Conservation (phyloP, 2,888 invertebrate species). For the Dorcus parallelipipedus region DNA sequence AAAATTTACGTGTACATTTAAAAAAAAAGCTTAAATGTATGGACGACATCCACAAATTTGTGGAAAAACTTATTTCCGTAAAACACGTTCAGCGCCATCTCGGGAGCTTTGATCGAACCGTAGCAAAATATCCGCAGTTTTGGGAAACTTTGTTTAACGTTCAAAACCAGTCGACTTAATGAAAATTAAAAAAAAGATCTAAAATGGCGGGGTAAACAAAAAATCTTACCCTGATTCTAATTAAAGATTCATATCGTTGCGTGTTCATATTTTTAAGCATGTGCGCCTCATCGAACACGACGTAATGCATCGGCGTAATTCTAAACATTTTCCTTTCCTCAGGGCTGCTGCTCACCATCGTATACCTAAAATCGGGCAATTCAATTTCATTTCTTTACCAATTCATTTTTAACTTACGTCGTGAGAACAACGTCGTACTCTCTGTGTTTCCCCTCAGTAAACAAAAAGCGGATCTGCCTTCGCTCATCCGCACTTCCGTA, state of each 20-base stretch:
- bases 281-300: constrained; percentile 95
- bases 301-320: constrained; percentile 85
- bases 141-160: not conserved
- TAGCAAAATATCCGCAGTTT: no score
- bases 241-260: constrained; percentile 81
- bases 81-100: no score
- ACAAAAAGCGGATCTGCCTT: constrained; percentile 69
- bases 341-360: constrained; percentile 79
- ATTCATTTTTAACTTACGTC: constrained; percentile 59
- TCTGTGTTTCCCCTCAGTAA: constrained; percentile 67
- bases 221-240: constrained; percentile 63
- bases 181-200: not conserved
- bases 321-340: constrained; percentile 91
- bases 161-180: no score
- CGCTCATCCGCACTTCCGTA: constrained; percentile 87
- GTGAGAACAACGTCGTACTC: constrained; percentile 83
- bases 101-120: no score
- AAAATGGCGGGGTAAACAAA: not conserved
- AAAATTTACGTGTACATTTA: no score
- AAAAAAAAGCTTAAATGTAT: no score
- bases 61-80: no score
- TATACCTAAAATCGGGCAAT: constrained; percentile 49
- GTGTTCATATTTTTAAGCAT: constrained; percentile 98
- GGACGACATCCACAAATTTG: no score
- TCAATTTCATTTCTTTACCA: not conserved